A percentile compares a stretch with the other conserved stretches of the same genome.
Evolutionary conservation across 2,888 invertebrate genomes (phyloP).

Genomic region (Aromia moschata): DNA sequence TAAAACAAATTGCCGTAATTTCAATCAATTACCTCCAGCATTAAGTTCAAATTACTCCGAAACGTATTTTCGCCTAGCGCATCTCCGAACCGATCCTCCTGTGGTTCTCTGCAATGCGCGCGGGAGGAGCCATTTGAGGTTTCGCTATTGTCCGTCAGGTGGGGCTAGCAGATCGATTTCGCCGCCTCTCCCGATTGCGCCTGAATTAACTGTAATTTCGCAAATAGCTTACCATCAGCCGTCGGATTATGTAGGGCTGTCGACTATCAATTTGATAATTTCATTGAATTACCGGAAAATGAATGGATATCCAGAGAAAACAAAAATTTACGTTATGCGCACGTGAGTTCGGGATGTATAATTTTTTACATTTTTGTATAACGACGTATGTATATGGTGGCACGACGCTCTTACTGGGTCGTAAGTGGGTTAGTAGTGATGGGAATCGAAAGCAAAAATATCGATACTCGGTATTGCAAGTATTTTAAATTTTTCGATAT

Average conservation of each 20-base stretch:
- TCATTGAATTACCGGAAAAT: background rate
- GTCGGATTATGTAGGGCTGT: background rate
- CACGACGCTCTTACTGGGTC: too few species aligned
- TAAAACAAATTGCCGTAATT: constrained; percentile 63
- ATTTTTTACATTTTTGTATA: too few species aligned
- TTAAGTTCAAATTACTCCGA: constrained; percentile 38
- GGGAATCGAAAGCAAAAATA: too few species aligned
- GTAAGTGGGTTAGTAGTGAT: too few species aligned
- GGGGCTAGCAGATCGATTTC: background rate
- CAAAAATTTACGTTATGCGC: background rate
- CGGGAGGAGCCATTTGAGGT: background rate
- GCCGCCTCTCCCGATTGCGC: background rate
- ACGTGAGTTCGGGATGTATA: too few species aligned
- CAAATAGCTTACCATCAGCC: background rate
- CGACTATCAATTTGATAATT: background rate
- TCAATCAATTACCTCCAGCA: constrained; percentile 58
- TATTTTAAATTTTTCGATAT: too few species aligned
- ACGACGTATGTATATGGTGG: too few species aligned
- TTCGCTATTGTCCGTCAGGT: background rate
- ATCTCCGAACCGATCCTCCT: too few species aligned
- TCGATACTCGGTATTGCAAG: too few species aligned
- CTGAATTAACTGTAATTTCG: constrained; percentile 5
- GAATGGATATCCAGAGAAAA: background rate
- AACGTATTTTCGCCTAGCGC: constrained; percentile 31
- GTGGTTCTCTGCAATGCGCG: background rate